Evolutionary conservation across 2,888 invertebrate species (phyloP).

Genomic region (Lomographa bimaculata): DNA sequence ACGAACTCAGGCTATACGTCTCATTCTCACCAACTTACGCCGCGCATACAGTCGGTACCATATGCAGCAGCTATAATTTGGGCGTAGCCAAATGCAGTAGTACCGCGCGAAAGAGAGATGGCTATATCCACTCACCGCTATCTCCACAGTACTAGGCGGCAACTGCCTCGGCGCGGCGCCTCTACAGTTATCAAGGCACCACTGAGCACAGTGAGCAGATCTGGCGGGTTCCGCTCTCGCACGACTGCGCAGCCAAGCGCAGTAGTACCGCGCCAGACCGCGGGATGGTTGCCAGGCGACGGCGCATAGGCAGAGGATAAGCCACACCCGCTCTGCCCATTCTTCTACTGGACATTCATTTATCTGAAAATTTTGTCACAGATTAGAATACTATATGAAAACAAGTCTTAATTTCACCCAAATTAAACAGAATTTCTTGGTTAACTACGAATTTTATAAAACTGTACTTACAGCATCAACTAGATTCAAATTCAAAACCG

Average conservation of each 20-base stretch:
- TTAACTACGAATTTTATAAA: too few relatives aligned
- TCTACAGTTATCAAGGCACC: constrained; percentile 96
- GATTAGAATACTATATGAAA: neutral
- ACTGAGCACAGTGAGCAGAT: constrained; percentile 92
- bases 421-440: too few relatives aligned
- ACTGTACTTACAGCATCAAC: too few relatives aligned
- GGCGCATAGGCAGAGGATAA: constrained; percentile 93
- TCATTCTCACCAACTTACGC: too few relatives aligned
- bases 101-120: too few relatives aligned
- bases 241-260: constrained; percentile 73
- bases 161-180: constrained; percentile 92
- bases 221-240: constrained; percentile 54
- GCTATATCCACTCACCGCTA: constrained; percentile 90
- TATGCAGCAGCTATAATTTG: too few relatives aligned
- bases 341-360: constrained; percentile 95
- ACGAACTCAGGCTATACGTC: too few relatives aligned
- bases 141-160: constrained; percentile 96
- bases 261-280: constrained; percentile 90
- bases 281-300: constrained; percentile 97
- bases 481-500: too few relatives aligned
- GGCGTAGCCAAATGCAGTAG: too few relatives aligned
- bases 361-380: constrained; percentile 55
- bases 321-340: constrained; percentile 93
- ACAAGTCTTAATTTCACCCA: too few relatives aligned
- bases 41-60: too few relatives aligned